Percentiles rank a stretch among this genome's conserved stretches.
Conservation (phyloP, 2,113 vertebrate species). For the Platichthys stellatus region DNA sequence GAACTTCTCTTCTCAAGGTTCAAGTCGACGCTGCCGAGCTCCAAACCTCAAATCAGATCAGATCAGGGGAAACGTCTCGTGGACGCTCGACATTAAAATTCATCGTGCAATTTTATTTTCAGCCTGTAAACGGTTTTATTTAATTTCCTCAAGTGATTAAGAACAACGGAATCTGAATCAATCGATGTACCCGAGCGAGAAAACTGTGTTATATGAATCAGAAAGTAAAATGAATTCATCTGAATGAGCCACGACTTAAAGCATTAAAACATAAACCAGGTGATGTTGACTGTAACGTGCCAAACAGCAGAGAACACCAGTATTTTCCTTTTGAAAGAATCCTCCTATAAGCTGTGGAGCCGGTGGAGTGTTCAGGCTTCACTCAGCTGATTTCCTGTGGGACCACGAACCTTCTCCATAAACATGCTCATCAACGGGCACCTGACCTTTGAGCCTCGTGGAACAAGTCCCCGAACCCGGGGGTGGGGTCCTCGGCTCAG, state of each 20-base stretch:
- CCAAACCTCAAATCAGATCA: slow-evolving; percentile 4
- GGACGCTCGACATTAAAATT: slow-evolving; percentile 34
- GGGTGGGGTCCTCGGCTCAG: slow-evolving; percentile 38
- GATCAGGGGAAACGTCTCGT: slow-evolving; percentile 5
- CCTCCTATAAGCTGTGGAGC: neutral
- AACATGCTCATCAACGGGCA: slow-evolving; percentile 55
- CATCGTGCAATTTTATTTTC: slow-evolving; percentile 26
- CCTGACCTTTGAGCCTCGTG: slow-evolving; percentile 66
- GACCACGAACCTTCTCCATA: slow-evolving; percentile 49
- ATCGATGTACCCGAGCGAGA: too few species aligned
- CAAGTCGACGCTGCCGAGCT: neutral
- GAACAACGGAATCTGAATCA: neutral
- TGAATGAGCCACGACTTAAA: neutral
- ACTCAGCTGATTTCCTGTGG: slow-evolving; percentile 53
- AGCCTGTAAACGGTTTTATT: slow-evolving; percentile 13
- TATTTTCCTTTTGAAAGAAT: slow-evolving; percentile 34
- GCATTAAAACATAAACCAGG: neutral
- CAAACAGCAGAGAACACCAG: slow-evolving; percentile 46
- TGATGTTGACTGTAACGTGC: slow-evolving; percentile 37
- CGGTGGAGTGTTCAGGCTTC: slow-evolving; percentile 21
- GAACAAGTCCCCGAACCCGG: slow-evolving; percentile 50
- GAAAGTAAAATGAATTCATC: too few species aligned
- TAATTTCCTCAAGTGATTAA: neutral
- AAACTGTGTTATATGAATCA: too few species aligned
- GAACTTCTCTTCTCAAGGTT: too few species aligned